Evolutionary conservation across 2,113 vertebrate genomes (phyloP), one percentile per base, ranked within the genome.

Genomic region (Paradoxurus hermaphroditus): DNA sequence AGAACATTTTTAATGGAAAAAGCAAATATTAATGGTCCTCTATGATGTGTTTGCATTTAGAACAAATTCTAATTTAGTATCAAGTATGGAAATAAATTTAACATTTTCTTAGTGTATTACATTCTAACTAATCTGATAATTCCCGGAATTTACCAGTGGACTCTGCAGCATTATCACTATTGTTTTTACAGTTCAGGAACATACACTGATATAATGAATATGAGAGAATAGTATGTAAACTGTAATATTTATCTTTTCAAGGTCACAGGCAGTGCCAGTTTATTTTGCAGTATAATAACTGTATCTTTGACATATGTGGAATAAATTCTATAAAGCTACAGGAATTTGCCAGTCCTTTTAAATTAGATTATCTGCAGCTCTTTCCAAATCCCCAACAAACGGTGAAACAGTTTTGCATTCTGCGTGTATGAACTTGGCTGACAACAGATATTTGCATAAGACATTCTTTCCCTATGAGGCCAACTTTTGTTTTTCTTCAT

Each of bases 401-500:
- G 59, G 34, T 81, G 97, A 90, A 92, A 84, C 41, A 75, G n/a
- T 73, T 97, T 86, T 96, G 59, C 46, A 95, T 97, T 97, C 84
- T 94, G 41, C 77, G 25, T 88, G 68, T 86, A 95, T 92, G 95
- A 97, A 96, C 68, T 78, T 88, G 77, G 84, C 79, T 92, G 77
- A 90, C 53, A 93, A 95, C 31, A 95, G 49, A 92, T 67, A 97
- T 96, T 95, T 97, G 92, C 94, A 97, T 86, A 91, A 96, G 67
- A 90, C 49, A 41, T 51, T 91, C 59, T 96, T 78, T 95, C 36
- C 90, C 90, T 73, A 23, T 56, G 92, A 96, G 90, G 75, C 84
- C 51, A 90, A 91, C 79, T 86, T 97, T 95, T 96, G 5, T 49
- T 97, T 95, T 90, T 84, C 79, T 97, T 95, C 81, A 97, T 98